These are phyloP conservation scores for Globodera rostochiensis DNA, from an alignment of 1,140 invertebrate species.

Conservation along the genomic window DNA sequence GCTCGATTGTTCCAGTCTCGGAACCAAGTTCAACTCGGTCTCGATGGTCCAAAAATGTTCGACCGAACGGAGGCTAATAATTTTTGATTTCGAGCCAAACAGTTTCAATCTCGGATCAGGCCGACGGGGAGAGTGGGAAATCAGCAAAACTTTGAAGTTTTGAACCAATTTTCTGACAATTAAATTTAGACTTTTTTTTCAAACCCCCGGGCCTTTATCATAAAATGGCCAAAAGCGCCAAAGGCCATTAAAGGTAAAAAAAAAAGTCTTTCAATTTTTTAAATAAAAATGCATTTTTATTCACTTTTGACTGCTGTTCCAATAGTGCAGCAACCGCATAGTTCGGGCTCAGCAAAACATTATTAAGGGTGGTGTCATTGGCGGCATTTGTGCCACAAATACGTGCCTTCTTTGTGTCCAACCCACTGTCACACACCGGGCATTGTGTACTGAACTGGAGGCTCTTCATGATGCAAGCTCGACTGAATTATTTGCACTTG, in stretches of 20 bases:
- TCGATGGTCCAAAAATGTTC: no score
- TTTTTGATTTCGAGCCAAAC: no score
- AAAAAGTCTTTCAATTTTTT: not conserved
- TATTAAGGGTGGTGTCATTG: not conserved
- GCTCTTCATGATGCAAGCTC: conserved; percentile 77
- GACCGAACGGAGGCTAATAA: no score
- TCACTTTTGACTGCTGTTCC: not conserved
- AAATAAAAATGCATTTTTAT: no score
- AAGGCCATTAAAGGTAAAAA: no score
- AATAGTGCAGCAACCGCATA: conserved; percentile 23
- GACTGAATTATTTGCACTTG: conserved; percentile 64
- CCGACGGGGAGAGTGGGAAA: no score
- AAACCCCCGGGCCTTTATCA: no score
- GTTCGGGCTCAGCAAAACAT: conserved; percentile 19
- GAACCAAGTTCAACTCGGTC: conserved; percentile 3
- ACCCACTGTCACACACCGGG: conserved; percentile 69
- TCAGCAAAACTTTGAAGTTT: no score
- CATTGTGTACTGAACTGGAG: conserved; percentile 80
- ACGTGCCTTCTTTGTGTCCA: conserved; percentile 74
- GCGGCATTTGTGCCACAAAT: conserved; percentile 68
- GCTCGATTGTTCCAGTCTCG: conserved; percentile 18
- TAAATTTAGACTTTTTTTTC: no score
- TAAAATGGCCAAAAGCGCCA: no score
- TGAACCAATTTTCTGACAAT: no score
- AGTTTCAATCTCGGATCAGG: no score